phyloP scores from a whole-genome alignment of 2,888 invertebrate species.

The Furcula furcula region DNA sequence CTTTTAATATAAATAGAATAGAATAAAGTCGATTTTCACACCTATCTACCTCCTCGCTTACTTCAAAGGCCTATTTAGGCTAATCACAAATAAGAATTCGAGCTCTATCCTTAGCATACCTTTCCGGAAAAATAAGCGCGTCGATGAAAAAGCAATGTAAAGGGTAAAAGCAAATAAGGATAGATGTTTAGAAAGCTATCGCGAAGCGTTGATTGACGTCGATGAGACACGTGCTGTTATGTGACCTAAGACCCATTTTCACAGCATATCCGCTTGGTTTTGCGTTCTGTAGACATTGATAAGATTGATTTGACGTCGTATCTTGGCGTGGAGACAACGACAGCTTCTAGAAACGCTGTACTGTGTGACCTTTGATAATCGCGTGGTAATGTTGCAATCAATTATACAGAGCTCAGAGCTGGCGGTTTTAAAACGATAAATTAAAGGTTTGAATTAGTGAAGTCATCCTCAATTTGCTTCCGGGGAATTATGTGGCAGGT shows the following conservation, averaged over 20 bases:
- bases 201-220: constrained; percentile 54
- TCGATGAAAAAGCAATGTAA: too few relatives aligned
- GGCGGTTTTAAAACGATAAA: constrained; percentile 15
- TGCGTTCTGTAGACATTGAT: constrained; percentile 35
- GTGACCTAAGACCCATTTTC: constrained; percentile 59
- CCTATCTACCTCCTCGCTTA: too few relatives aligned
- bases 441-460: too few relatives aligned
- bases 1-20: too few relatives aligned
- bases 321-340: constrained; percentile 25
- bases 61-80: too few relatives aligned
- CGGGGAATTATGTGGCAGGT: too few relatives aligned
- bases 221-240: constrained; percentile 53
- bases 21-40: too few relatives aligned
- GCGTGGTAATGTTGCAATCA: constrained; percentile 14
- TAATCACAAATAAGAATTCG: too few relatives aligned
- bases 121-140: too few relatives aligned
- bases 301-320: constrained; percentile 42
- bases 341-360: constrained; percentile 25
- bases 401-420: constrained; percentile 16
- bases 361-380: constrained; percentile 33
- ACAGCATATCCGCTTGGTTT: constrained; percentile 42
- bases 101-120: too few relatives aligned
- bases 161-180: constrained; percentile 12
- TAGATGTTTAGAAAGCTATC: constrained; percentile 47
- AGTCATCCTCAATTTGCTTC: too few relatives aligned